Evolutionary conservation across 92 coral and sea anemone genomes (phyloP), one percentile per base, ranked within the genome.

Genomic region (Pocillopora grandis): DNA sequence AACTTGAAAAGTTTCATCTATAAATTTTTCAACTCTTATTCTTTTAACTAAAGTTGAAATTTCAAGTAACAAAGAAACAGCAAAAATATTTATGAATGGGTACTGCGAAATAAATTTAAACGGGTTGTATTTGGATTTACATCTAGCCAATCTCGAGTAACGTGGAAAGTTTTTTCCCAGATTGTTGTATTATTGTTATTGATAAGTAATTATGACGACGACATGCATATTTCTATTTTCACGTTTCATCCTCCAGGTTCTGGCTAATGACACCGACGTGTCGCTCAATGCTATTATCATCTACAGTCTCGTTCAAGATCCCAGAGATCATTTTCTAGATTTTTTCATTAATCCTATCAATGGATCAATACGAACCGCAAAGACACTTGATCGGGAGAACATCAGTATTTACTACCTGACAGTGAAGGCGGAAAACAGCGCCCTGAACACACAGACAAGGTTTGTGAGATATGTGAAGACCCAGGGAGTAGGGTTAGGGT

Each of bases 311-410:
- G 77, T 80, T 27, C 83, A 71, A 14, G 73, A 70, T 71, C 90
- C 18, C 36, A 37, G 35, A 12, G 17, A 66, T 21, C 79, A 79
- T 71, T 64, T 58, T 75, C 77, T 27, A 20, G 78, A 74, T 61
- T 92, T 92, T 71, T 52, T 80, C 17, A 81, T 92, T 48, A 84
- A 87, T 77, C 76, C 91, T 2, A 19, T 71, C 21, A 87, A 91
- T 58, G 95, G 95, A 35, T 75, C 91, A 55, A 90, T 92, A 65
- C 76, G 62, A 80, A 90, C 91, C 35, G 83, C 91, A 21, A 60
- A 66, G 36, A 85, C 79, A 65, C 84, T 92, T 75, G 93, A 92
- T 69, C 85, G 95, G 12, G 95, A 92, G 78, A 78, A 83, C 48
- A 84, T 72, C 48, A 77, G 86, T 80, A 72, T 56, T 20, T 90